Evolutionary conservation across 1,140 invertebrate genomes (phyloP).

Genomic region (Pissodes strobi): DNA sequence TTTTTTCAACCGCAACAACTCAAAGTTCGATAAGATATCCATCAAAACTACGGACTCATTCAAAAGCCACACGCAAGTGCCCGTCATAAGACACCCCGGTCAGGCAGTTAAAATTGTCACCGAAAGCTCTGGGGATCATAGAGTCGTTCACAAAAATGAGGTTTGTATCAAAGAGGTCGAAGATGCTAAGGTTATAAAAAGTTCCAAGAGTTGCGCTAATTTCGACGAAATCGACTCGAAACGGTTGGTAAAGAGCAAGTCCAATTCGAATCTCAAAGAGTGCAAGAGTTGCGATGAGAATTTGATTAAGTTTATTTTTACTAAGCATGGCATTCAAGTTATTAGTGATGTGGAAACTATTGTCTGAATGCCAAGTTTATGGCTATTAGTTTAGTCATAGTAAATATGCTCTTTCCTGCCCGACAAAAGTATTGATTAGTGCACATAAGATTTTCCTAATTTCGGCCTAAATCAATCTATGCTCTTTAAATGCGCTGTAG

Average conservation of each 20-base stretch:
- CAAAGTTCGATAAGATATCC: conserved; percentile 48
- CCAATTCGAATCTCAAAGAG: conserved; percentile 49
- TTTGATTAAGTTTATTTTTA: conserved; percentile 70
- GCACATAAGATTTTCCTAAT: not conserved
- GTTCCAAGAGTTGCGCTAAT: conserved; percentile 49
- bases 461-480: too few species aligned
- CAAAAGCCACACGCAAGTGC: conserved; percentile 51
- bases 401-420: too few species aligned
- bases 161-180: conserved; percentile 46
- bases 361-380: too few species aligned
- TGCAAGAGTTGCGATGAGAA: conserved; percentile 65
- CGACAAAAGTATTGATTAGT: too few species aligned
- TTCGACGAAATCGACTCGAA: conserved; percentile 47
- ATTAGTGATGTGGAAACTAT: conserved; percentile 76
- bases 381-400: too few species aligned
- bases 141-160: conserved; percentile 48
- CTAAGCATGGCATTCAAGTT: conserved; percentile 74
- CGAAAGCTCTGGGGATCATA: conserved; percentile 56
- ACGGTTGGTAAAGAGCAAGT: conserved; percentile 37
- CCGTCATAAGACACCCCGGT: conserved; percentile 56
- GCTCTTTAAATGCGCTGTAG: too few species aligned
- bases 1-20: conserved; percentile 44
- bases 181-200: conserved; percentile 41
- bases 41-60: conserved; percentile 49
- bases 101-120: conserved; percentile 62